Base-by-base conservation (phyloP, 2,113 vertebrate species). In the Gorilla gorilla region DNA sequence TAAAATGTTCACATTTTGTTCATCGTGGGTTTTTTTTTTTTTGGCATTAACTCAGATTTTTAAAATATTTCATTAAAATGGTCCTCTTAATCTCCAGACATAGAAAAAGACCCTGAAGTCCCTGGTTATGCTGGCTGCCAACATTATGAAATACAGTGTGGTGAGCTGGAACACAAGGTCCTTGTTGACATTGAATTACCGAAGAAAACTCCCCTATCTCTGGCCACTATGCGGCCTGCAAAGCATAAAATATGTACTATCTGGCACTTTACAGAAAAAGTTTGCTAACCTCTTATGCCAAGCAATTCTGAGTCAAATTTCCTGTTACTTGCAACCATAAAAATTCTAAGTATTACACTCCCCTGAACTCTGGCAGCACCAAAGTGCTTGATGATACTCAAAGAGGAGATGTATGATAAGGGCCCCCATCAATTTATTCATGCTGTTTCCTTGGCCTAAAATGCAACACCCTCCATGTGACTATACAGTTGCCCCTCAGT, bases 1-100 rank as follows among this genome's bases (percentile, higher is more conserved):
- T 85, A 88, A 96, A 94, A 70, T 88, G 40, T 52, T 93, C n/a
- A 32, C 30, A 61, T 79, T 81, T 94, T 93, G 5, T 48, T 85
- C 20, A 72, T 78, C 50, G 1, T 68, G 40, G 20, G 16, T 55
- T 84, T 78, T 95, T 78, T n/a, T 43, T n/a, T 82, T 75, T 68
- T n/a, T 88, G 27, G 25, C 32, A 64, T 64, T 61, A 18, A 76
- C 86, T 93, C 92, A 6, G 17, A 91, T 86, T 97, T 59, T 79
- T 40, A 30, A 86, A 75, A 40, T n/a, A 50, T 59, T 57, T 0
- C 48, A 48, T 83, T 59, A 61, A 80, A 94, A 61, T 45, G 43
- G 27, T 87, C 18, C 64, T 72, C 45, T 64, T 86, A 48, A 40
- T 84, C 72, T 75, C 22, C 80, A 85, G 85, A 90, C n/a, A 50